phyloP scores from a whole-genome alignment of 2,113 vertebrate species.

The Galbula dea region DNA sequence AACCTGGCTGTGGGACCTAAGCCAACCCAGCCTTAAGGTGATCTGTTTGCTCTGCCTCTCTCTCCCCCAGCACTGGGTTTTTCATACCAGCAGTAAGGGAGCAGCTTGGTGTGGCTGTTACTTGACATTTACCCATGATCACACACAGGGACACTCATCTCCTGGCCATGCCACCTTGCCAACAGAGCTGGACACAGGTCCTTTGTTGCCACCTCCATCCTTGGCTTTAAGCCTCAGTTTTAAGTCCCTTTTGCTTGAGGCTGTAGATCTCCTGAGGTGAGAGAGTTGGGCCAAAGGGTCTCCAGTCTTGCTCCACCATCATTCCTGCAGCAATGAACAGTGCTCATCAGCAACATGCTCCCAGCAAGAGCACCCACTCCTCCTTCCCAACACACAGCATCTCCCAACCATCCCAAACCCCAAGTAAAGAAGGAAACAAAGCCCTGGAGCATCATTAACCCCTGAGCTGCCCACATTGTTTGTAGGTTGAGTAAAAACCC shows the following conservation, averaged over 20 bases:
- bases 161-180: rapidly evolving
- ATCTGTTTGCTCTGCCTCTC: not conserved
- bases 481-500: not conserved
- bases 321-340: not conserved
- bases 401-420: not conserved
- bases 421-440: not conserved
- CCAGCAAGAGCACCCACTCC: not conserved
- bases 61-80: not conserved
- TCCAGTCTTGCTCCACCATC: not conserved
- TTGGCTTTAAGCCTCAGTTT: not conserved
- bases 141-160: rapidly evolving
- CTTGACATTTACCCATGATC: rapidly evolving
- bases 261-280: not conserved
- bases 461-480: not conserved
- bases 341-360: rapidly evolving
- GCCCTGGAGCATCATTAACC: not conserved
- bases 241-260: not conserved
- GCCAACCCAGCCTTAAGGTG: not conserved
- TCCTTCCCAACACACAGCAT: not conserved
- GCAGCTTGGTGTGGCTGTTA: rapidly evolving
- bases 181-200: not conserved
- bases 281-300: not conserved
- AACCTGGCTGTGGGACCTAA: not conserved
- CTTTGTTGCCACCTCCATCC: not conserved
- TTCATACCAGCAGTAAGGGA: not conserved